Evolutionary conservation across 2,797 vertebrate species (phyloP).

Genomic region (Ambastaia sidthimunki): DNA sequence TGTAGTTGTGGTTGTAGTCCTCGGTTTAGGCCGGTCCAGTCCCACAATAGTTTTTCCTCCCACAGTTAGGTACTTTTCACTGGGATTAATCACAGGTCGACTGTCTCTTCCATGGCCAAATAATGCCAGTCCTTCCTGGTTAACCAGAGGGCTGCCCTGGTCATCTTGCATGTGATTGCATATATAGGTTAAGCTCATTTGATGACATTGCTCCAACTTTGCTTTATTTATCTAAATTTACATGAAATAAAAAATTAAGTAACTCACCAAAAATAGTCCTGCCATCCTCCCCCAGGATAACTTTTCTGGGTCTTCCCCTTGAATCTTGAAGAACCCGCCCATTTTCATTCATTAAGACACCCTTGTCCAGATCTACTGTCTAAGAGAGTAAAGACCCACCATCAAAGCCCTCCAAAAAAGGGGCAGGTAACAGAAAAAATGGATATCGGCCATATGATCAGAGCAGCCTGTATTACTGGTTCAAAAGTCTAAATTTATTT

Average conservation of each 20-base stretch:
- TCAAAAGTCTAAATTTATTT: neutral
- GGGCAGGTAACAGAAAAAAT: neutral
- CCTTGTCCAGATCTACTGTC: conserved; percentile 91
- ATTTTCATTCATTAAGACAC: conserved; percentile 91
- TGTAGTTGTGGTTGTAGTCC: conserved; percentile 69
- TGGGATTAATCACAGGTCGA: conserved; percentile 89
- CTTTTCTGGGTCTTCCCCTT: conserved; percentile 88
- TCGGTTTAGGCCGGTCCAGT: conserved; percentile 83
- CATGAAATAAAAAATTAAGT: conserved; percentile 14
- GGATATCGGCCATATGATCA: neutral
- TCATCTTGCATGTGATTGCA: conserved; percentile 78
- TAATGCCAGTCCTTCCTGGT: conserved; percentile 90
- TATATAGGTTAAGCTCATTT: neutral
- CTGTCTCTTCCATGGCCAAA: conserved; percentile 92
- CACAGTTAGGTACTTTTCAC: conserved; percentile 90
- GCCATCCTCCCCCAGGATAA: conserved; percentile 93
- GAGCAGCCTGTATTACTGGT: neutral
- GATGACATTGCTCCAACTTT: neutral
- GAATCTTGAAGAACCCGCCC: conserved; percentile 94
- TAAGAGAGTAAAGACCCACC: conserved; percentile 64
- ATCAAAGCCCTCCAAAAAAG: conserved; percentile 8
- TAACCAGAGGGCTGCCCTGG: conserved; percentile 90
- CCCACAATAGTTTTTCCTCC: conserved; percentile 93
- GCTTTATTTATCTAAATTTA: neutral
- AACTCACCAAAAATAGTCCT: conserved; percentile 92